Evolutionary conservation across 1,140 invertebrate genomes (phyloP).

Genomic region (Formica exsecta): DNA sequence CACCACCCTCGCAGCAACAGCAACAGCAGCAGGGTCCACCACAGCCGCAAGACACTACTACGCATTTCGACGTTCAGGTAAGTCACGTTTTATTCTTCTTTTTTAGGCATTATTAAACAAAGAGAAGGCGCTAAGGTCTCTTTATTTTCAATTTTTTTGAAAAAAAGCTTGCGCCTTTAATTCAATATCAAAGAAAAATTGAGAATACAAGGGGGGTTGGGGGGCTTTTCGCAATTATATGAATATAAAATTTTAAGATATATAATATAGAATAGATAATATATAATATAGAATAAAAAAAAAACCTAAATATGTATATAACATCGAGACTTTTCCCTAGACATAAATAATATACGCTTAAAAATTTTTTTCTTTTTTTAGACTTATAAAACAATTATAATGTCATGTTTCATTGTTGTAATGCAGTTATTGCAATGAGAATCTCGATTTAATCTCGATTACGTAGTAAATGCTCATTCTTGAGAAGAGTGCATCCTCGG

Average conservation of each 20-base stretch:
- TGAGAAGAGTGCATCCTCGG: not conserved
- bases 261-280: no score
- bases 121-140: not conserved
- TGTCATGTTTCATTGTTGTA: not conserved
- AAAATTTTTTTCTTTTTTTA: not conserved
- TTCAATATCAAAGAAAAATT: not conserved
- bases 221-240: not conserved
- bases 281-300: no score
- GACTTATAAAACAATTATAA: not conserved
- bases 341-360: constrained; percentile 16
- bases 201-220: no score
- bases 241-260: not conserved
- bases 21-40: constrained; percentile 89
- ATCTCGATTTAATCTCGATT: constrained; percentile 27
- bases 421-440: constrained; percentile 22
- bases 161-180: not conserved
- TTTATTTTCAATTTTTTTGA: not conserved
- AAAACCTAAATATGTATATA: no score
- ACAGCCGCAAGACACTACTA: constrained; percentile 84
- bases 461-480: constrained; percentile 9
- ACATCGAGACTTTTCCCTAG: not conserved
- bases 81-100: constrained; percentile 63
- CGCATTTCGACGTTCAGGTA: constrained; percentile 88
- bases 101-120: not conserved
- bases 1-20: constrained; percentile 86